These are phyloP conservation scores for Poeciliopsis occidentalis DNA, from an alignment of 2,113 vertebrate genomes.

Conservation along the genomic window DNA sequence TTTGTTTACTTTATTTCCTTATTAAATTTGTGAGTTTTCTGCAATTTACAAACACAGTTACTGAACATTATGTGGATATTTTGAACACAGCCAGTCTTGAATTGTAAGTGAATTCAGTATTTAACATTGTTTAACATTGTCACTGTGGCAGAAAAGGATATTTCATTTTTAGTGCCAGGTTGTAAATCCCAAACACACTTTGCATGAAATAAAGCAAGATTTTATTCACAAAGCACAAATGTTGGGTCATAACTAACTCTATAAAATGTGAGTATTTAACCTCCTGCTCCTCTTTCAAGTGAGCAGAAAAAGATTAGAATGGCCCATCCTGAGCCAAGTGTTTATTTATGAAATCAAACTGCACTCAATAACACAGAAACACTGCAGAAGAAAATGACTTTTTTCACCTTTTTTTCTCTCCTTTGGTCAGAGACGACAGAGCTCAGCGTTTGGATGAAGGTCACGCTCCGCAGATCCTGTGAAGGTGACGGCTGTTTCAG, in stretches of 20 bases:
- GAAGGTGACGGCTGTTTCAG: conserved; percentile 59
- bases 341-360: background rate
- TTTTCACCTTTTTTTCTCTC: background rate
- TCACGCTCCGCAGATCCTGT: conserved; percentile 45
- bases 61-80: background rate
- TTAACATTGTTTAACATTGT: background rate
- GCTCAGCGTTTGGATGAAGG: conserved; percentile 35
- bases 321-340: background rate
- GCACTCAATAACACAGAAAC: background rate
- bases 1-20: background rate
- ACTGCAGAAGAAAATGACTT: background rate
- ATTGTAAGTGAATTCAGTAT: background rate
- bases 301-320: background rate
- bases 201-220: background rate
- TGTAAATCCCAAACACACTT: background rate
- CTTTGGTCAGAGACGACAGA: background rate
- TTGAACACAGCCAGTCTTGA: background rate
- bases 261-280: background rate
- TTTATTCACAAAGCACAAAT: background rate
- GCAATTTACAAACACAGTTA: background rate
- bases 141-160: background rate
- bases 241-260: background rate
- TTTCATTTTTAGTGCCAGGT: background rate
- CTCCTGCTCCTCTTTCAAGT: background rate
- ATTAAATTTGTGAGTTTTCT: background rate